Percentiles rank a stretch among this genome's conserved stretches.
Conservation (phyloP, 2,113 vertebrate species). For the Tretioscincus oriximinensis region DNA sequence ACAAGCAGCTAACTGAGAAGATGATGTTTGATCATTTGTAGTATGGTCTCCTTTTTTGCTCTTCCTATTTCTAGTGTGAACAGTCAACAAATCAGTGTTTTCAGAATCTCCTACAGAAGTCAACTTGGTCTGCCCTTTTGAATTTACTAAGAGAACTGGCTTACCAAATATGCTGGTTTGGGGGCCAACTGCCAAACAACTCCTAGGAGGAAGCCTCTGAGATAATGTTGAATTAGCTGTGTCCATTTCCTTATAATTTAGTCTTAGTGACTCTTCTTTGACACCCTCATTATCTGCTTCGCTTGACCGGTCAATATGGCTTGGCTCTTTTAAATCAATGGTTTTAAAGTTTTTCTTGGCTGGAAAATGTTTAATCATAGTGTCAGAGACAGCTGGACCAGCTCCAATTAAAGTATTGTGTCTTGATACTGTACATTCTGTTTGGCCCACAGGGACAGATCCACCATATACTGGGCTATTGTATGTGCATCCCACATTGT, state of each 20-base stretch:
- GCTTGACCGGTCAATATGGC: constrained; percentile 30
- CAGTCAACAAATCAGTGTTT: constrained; percentile 24
- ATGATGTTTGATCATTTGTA: constrained; percentile 13
- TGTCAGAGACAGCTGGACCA: constrained; percentile 16
- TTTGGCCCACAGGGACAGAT: constrained; percentile 38
- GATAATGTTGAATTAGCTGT: background rate
- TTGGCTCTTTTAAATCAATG: constrained; percentile 31
- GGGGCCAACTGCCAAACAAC: constrained; percentile 24
- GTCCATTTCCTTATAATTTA: constrained; percentile 44
- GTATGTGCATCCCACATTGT: constrained; percentile 38
- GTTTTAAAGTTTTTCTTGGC: constrained; percentile 45
- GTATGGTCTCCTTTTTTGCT: constrained; percentile 40
- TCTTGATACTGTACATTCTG: constrained; percentile 40
- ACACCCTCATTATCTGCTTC: constrained; percentile 20
- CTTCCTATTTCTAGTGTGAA: constrained; percentile 34
- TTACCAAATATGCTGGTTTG: constrained; percentile 35
- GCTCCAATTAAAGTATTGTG: background rate
- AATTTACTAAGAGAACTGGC: constrained; percentile 19
- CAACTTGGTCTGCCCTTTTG: constrained; percentile 44
- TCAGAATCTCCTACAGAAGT: constrained; percentile 41
- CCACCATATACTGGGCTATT: constrained; percentile 32
- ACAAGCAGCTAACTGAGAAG: constrained; percentile 39
- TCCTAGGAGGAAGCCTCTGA: constrained; percentile 35
- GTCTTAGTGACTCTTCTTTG: constrained; percentile 1
- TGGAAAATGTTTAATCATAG: constrained; percentile 26